Percentiles rank a stretch among this genome's conserved stretches.
These are phyloP conservation scores for Oreotragus oreotragus DNA, from an alignment of 2,113 vertebrate genomes.

Conservation along the genomic window DNA sequence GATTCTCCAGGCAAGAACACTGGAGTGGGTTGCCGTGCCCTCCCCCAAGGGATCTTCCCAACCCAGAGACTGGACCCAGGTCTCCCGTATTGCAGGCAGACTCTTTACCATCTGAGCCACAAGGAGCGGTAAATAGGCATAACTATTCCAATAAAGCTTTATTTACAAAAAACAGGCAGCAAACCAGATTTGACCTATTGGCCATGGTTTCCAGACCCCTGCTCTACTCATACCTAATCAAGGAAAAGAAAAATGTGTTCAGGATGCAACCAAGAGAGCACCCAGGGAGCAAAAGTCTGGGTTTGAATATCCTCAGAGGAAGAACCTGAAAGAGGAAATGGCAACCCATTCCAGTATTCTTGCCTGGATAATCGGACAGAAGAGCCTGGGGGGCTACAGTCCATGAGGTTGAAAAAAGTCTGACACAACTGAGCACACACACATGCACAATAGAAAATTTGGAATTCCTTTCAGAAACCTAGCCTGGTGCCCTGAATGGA, in stretches of 20 bases:
- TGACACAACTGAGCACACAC: neutral
- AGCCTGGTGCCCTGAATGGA: neutral
- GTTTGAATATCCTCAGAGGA: neutral
- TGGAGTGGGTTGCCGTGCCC: neutral
- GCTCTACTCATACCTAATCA: neutral
- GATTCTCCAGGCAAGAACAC: neutral
- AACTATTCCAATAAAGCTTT: neutral
- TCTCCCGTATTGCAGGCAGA: neutral
- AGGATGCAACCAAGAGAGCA: neutral
- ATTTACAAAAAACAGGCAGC: conserved; percentile 19
- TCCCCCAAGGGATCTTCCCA: neutral
- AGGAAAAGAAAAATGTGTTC: neutral
- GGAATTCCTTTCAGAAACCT: neutral
- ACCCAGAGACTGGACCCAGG: neutral
- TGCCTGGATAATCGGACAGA: neutral
- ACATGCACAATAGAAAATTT: neutral
- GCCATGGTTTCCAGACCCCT: neutral
- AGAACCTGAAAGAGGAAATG: neutral
- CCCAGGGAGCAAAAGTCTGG: neutral
- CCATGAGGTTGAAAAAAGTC: neutral
- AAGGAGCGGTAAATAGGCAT: neutral
- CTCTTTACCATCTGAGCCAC: neutral
- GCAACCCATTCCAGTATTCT: neutral
- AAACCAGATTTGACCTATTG: neutral
- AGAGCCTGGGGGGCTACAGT: neutral